Evolutionary conservation across 2,888 invertebrate genomes (phyloP).

Genomic region (Phyllotreta cruciferae): DNA sequence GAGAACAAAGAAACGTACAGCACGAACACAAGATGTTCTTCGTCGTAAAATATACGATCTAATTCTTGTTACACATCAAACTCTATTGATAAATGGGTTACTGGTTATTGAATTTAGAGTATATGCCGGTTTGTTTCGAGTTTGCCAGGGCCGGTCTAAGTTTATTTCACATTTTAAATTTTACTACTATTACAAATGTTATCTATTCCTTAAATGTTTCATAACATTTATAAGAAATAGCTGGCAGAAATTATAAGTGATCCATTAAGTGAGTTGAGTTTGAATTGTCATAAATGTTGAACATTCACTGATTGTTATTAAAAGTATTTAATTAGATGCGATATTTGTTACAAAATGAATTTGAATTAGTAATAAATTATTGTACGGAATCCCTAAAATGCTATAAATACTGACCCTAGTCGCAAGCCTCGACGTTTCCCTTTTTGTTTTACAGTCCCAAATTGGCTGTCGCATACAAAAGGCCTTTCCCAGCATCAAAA

Average conservation of each 20-base stretch:
- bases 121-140: neutral
- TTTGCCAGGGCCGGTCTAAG: neutral
- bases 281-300: too few relatives aligned
- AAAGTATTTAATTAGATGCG: too few relatives aligned
- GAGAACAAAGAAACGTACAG: slow-evolving; percentile 16
- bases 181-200: too few relatives aligned
- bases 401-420: slow-evolving; percentile 2
- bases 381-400: too few relatives aligned
- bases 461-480: slow-evolving; percentile 6
- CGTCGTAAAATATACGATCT: slow-evolving; percentile 15
- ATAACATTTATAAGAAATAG: too few relatives aligned
- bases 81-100: slow-evolving; percentile 14
- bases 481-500: slow-evolving; percentile 8
- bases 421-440: neutral
- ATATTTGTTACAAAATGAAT: too few relatives aligned
- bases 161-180: neutral
- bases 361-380: too few relatives aligned
- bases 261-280: too few relatives aligned
- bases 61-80: slow-evolving; percentile 7
- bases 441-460: slow-evolving; percentile 7
- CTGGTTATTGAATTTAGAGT: slow-evolving; percentile 3
- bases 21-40: slow-evolving; percentile 8
- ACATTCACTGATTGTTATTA: too few relatives aligned
- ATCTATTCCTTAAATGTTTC: too few relatives aligned
- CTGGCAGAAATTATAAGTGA: too few relatives aligned